Base-by-base conservation (phyloP, 1,140 invertebrate species). In the Pseudomyrmex gracilis region DNA sequence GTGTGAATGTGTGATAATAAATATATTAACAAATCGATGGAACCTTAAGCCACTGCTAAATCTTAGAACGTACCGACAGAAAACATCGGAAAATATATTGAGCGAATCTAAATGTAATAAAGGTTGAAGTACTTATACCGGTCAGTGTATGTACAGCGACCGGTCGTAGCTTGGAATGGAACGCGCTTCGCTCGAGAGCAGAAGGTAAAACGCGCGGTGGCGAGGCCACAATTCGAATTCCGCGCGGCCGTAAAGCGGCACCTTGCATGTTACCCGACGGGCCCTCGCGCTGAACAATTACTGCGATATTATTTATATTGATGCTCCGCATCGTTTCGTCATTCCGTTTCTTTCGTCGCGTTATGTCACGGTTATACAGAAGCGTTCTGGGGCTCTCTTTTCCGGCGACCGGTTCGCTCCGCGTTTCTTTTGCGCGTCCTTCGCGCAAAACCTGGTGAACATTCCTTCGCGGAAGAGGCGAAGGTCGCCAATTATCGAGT, bases 381-480 rank as follows among this genome's bases (percentile, higher is more conserved):
- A 51, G 49, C 13, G 71, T 17, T 68, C 20, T 15, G 57, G 55
- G 43, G 55, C 61, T 55, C 60, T 58, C 77, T 17, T 68, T 76
- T 43, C 66, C 43, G 34, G 15, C 20, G 73, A 47, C 12, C 63
- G 58, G 58, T 24, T 12, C 47, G 20, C 15, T n/a, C 10, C 57
- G 15, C 71, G 45, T 60, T 83, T 84, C 86, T 87, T 87, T 55
- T 83, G 73, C 67, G 24, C 82, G 82, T 77, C 73, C 83, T 87
- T 85, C 78, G 58, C 83, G 85, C 85, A 90, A 90, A 90, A 88
- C 86, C 85, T 77, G 78, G 82, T 67, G 83, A 77, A 66, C 86
- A 82, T 88, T 94, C 93, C 92, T 94, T 94, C 93, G 91, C 86
- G 89, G 92, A 94, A 94, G 88, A 92, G 90, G 88, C 86, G 90